phyloP scores from a whole-genome alignment of 1,140 invertebrate genomes.

The Drosophila grimshawi region DNA sequence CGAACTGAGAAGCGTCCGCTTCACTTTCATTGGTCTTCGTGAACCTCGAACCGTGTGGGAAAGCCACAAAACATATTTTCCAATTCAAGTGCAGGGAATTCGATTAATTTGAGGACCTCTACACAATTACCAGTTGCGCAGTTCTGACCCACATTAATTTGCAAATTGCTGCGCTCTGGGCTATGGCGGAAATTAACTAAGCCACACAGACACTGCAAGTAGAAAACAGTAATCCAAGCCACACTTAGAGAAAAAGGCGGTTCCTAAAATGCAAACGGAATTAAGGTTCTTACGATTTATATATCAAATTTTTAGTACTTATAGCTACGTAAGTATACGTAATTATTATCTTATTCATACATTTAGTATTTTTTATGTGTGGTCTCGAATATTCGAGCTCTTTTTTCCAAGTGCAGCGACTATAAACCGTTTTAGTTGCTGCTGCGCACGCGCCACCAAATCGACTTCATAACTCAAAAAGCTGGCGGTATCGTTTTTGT shows the following conservation, averaged over 20 bases:
- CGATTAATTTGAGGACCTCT: conserved; percentile 42
- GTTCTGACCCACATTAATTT: conserved; percentile 74
- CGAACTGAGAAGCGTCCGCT: conserved; percentile 38
- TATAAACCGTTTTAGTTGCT: conserved; percentile 5
- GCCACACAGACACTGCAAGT: conserved; percentile 16
- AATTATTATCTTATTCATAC: too few species aligned
- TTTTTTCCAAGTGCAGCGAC: not conserved
- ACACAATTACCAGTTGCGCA: conserved; percentile 63
- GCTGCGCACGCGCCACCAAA: conserved; percentile 65
- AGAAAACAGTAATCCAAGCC: conserved; percentile 12
- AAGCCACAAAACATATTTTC: conserved; percentile 46
- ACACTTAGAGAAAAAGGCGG: conserved; percentile 1
- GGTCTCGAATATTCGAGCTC: too few species aligned
- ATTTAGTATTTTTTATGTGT: too few species aligned
- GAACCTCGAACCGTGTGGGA: conserved; percentile 45
- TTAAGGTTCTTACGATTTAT: too few species aligned
- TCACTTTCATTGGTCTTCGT: conserved; percentile 58
- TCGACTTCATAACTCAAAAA: conserved; percentile 70
- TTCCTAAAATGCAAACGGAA: too few species aligned
- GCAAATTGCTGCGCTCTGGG: conserved; percentile 59
- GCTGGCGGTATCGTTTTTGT: conserved; percentile 72
- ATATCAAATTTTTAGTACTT: too few species aligned
- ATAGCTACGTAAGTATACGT: too few species aligned
- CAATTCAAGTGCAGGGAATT: conserved; percentile 3
- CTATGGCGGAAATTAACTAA: conserved; percentile 71